Percentiles rank a stretch among this genome's conserved stretches.
Conservation (phyloP, 2,113 vertebrate genomes). For the Colinus virginianus region DNA sequence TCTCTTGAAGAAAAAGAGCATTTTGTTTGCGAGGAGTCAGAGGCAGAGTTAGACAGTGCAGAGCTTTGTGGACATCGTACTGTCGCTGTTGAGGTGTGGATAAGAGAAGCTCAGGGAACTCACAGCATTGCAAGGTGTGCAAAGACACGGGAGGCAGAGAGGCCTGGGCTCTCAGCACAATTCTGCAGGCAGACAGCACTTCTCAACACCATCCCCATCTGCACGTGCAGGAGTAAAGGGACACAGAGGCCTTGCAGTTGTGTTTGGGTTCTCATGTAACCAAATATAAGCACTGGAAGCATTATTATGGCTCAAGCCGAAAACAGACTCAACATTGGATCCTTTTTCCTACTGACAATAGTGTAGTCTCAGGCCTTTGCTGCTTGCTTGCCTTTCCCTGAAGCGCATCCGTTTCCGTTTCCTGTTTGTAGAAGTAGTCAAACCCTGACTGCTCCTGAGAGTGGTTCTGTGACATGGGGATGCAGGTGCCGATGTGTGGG, state of each 20-base stretch:
- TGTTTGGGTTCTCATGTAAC: not conserved
- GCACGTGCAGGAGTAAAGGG: no score
- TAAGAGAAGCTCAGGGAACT: no score
- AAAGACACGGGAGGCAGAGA: no score
- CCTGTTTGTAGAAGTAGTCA: not conserved
- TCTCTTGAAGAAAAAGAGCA: no score
- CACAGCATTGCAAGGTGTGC: no score
- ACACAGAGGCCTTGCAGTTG: not conserved
- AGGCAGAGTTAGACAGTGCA: no score
- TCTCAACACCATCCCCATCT: no score
- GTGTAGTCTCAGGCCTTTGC: not conserved
- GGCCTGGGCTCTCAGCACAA: no score
- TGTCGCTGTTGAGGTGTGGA: no score
- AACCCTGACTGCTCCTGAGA: not conserved
- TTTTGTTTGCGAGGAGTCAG: no score
- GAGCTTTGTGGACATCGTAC: no score
- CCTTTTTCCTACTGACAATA: not conserved
- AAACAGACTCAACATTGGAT: not conserved
- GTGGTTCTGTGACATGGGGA: not conserved
- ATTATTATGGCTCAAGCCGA: not conserved
- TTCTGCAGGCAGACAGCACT: no score
- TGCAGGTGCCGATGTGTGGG: rapidly evolving
- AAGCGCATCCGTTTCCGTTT: not conserved
- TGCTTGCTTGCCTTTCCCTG: not conserved
- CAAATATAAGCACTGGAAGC: not conserved